Conservation (phyloP, 2,113 vertebrate genomes). For the Nymphicus hollandicus region DNA sequence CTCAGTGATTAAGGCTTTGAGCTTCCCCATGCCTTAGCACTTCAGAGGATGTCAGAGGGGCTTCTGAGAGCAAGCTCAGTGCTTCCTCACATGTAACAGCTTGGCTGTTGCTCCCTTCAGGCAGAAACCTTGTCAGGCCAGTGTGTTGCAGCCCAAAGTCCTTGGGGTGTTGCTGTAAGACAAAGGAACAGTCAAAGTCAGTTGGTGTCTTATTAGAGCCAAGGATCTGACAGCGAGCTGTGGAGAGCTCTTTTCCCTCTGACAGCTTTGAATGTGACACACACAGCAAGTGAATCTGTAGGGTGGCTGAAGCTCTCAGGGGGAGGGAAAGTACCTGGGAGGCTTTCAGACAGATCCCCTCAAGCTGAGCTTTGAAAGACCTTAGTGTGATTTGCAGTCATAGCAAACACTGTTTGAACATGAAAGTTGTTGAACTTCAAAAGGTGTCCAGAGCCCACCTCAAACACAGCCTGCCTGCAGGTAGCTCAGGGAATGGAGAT, state of each 20-base stretch:
- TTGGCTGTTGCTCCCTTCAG: not conserved
- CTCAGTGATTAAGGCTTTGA: not conserved
- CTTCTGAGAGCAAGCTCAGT: not conserved
- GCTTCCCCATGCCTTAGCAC: not conserved
- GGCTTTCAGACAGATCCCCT: slow-evolving; percentile 1
- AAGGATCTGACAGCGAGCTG: not conserved
- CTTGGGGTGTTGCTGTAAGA: not conserved
- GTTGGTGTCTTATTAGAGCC: not conserved
- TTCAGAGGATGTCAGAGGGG: not conserved
- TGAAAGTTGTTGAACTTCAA: slow-evolving; percentile 30
- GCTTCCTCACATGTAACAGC: not conserved
- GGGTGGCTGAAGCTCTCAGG: not conserved
- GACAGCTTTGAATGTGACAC: not conserved
- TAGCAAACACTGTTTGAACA: slow-evolving; percentile 12
- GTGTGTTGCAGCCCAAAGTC: not conserved
- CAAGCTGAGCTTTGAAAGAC: slow-evolving; percentile 24
- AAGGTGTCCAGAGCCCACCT: not conserved
- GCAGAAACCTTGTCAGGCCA: not conserved
- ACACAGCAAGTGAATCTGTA: not conserved
- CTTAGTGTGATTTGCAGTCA: not conserved
- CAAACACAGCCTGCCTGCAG: not conserved
- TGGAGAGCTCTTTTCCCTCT: not conserved
- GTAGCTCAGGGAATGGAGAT: not conserved
- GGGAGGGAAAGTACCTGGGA: not conserved
- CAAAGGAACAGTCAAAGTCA: not conserved